A percentile compares a stretch with the other conserved stretches of the same genome.
Conservation (phyloP, 2,888 invertebrate genomes). For the Mesochorus sp. region DNA sequence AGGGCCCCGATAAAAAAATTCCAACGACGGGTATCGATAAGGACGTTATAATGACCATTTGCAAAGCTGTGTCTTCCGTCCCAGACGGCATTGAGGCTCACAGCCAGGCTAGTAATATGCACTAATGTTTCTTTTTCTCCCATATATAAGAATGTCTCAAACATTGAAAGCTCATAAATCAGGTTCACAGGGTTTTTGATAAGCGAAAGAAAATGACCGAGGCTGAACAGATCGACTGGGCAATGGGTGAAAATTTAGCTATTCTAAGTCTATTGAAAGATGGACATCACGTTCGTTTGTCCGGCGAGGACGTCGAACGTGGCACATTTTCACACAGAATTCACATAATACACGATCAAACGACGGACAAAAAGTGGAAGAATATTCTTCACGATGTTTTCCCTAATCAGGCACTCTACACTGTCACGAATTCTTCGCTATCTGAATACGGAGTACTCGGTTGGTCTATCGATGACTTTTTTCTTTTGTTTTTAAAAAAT, state of each 20-base stretch:
- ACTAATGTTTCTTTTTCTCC: background rate
- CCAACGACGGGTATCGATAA: slow-evolving; percentile 87
- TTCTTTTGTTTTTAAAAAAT: background rate
- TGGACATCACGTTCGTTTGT: slow-evolving; percentile 88
- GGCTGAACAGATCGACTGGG: slow-evolving; percentile 89
- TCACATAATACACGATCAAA: slow-evolving; percentile 92
- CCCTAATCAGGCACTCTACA: slow-evolving; percentile 89
- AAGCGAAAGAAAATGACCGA: slow-evolving; percentile 84
- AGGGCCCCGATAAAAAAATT: slow-evolving; percentile 85
- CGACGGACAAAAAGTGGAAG: slow-evolving; percentile 86
- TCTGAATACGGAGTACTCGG: slow-evolving; percentile 87
- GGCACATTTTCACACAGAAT: slow-evolving; percentile 91
- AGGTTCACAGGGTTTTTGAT: slow-evolving; percentile 81
- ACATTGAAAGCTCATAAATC: background rate
- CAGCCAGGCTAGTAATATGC: slow-evolving; percentile 81
- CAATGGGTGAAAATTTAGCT: slow-evolving; percentile 91
- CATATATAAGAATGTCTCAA: background rate
- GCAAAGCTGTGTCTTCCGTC: slow-evolving; percentile 85
- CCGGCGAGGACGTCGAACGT: slow-evolving; percentile 92
- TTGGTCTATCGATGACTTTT: slow-evolving; percentile 68
- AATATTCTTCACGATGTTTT: slow-evolving; percentile 86
- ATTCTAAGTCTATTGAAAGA: slow-evolving; percentile 90
- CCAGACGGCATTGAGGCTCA: slow-evolving; percentile 88
- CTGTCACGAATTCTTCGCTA: slow-evolving; percentile 91
- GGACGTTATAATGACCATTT: slow-evolving; percentile 87